phyloP scores from a whole-genome alignment of 1,140 invertebrate species.

The Ceratina japonica region DNA sequence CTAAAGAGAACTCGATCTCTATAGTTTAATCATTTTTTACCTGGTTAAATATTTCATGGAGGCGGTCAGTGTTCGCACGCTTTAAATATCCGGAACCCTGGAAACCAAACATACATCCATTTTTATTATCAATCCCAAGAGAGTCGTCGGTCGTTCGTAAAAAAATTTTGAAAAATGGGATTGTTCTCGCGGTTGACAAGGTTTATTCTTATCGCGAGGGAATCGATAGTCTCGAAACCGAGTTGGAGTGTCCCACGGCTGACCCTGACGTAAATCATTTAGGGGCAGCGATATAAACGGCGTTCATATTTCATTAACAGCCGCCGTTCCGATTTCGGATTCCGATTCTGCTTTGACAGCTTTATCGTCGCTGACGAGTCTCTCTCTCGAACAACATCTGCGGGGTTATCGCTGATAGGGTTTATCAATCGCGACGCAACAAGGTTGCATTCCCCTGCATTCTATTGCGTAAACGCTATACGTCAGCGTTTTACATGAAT shows the following conservation, averaged over 20 bases:
- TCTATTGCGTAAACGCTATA: not conserved
- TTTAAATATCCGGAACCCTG: constrained; percentile 91
- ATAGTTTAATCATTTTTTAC: constrained; percentile 71
- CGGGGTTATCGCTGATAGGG: constrained; percentile 31
- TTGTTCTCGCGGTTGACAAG: no score
- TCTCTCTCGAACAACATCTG: constrained; percentile 2
- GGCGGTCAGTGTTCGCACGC: constrained; percentile 90
- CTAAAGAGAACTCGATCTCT: not conserved
- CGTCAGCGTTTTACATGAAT: no score
- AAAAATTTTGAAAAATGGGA: no score
- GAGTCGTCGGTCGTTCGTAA: no score
- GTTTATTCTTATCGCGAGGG: not conserved
- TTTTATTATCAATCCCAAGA: no score
- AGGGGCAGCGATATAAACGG: not conserved
- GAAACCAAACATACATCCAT: constrained; percentile 66
- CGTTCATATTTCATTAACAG: no score
- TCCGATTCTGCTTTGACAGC: no score
- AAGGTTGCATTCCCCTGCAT: not conserved
- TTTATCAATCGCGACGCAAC: constrained; percentile 12
- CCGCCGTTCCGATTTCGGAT: no score
- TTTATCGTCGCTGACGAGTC: not conserved
- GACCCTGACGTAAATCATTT: not conserved
- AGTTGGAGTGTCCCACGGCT: constrained; percentile 13
- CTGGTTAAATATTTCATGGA: constrained; percentile 92
- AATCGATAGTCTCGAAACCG: not conserved